Evolutionary conservation across 2,888 invertebrate species (phyloP), one percentile per base, ranked within the genome.

Genomic region (Allacma fusca): DNA sequence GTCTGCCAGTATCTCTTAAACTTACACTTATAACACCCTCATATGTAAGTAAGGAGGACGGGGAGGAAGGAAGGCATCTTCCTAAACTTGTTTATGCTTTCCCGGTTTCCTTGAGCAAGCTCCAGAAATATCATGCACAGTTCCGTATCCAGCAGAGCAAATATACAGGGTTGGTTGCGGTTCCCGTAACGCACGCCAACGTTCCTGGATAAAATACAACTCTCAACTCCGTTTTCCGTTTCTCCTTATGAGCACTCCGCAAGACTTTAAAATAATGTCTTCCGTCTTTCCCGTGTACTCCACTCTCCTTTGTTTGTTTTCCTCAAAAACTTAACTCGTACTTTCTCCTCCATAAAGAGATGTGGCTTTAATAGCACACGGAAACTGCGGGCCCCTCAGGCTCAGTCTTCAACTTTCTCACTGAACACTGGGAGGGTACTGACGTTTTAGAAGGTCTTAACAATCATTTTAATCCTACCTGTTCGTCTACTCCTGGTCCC

Each of bases 191-290:
- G 29, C 28, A 16, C 16, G 67, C 9, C 5, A 50, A 50, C 50
- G 50, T 50, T 50, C 50, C 5, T 1, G 50, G n/a, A 50, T 50
- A n/a, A 50, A 50, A 50, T 50, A 50, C 50, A 50, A 9, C 34
- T 34, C 34, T 34, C 34, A 34, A 34, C 34, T 34, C 34, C 34
- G 4, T 9, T 34, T 34, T 34, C 34, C 34, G 5, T 34, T 34
- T 34, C 34, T 34, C 34, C 34, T 34, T 9, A 34, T 34, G 9
- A 34, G 34, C 34, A 34, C 34, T 34, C 34, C 9, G 9, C 34
- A 7, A 34, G 68, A 69, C 68, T 69, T 69, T 69, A 69, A 34
- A 69, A 69, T 69, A 69, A 69, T 40, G 68, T 69, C 68, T 43
- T 34, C 34, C 29, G 28, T 69, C 68, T 28, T 16, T 28, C 13